Evolutionary conservation across 2,888 invertebrate genomes (phyloP), one percentile per base, ranked within the genome.

Genomic region (Polylopha cassiicola): DNA sequence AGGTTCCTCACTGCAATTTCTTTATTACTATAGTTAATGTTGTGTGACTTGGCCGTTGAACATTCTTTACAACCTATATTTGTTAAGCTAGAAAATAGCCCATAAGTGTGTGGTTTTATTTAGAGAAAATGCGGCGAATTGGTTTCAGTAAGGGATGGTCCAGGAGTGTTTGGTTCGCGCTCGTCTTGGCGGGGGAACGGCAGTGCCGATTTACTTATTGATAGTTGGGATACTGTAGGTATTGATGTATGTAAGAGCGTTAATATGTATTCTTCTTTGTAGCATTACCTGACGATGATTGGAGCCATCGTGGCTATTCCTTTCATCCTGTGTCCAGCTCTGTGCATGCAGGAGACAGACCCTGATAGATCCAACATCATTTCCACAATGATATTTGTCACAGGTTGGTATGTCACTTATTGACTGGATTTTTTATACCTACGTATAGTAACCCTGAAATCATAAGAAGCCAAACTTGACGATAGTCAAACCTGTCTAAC

Each of bases 221-320:
- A 10, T 23, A 23, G 2, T 29, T 17, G 11, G 17, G 7, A 11
- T n/a, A 30, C 11, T 9, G 5, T 10, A 28, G 2, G 10, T 16
- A 15, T n/a, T 3, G 15, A 15, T 26, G 8, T 3, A 4, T 8
- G 3, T 26, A 5, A 3, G 9, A 11, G 9, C 15, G 9, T 11
- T 3, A 13, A 21, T 3, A 3, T 32, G 9, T 16, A 30, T 46
- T 41, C 4, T 43, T 15, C 8, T 29, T 50, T 46, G 0, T 72
- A 94, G 89, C 93, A 94, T 64, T 94, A 93, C 68, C 73, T 94
- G 50, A 94, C 94, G 0, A 94, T 95, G 92, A 93, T 95, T 44
- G 95, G 94, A 0, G 92, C 92, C 0, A 94, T 94, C 18, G 91
- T 95, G 3, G 90, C 93, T 1, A 92, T 94, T 49, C 95, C 94